Base-by-base conservation (phyloP, 1,140 invertebrate genomes). In the Hydropsyche tenuis region DNA sequence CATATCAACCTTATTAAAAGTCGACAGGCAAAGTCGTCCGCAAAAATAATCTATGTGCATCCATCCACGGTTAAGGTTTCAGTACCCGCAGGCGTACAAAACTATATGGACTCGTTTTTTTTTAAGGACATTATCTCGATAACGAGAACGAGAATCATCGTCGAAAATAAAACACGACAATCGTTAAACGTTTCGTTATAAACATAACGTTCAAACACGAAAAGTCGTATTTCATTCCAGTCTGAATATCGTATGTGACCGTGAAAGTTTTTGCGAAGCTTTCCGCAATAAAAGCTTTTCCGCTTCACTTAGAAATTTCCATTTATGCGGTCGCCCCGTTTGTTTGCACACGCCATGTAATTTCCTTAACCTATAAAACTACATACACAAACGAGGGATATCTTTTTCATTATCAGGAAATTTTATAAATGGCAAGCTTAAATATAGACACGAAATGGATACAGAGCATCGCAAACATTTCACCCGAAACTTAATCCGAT, bases 201-300 rank as follows among this genome's bases (percentile, higher is more conserved):
- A n/a, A n/a, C n/a, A n/a, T n/a, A n/a, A n/a, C n/a, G n/a, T n/a
- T n/a, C n/a, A n/a, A n/a, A n/a, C n/a, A n/a, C n/a, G n/a, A n/a
- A n/a, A n/a, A n/a, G n/a, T n/a, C n/a, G n/a, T n/a, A n/a, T n/a
- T n/a, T n/a, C n/a, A n/a, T n/a, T n/a, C n/a, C n/a, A n/a, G 30
- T 37, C 3, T 37, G 9, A 37, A 4, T 37, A 4, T 4, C 30
- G 30, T 37, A 37, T 37, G n/a, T n/a, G 48, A 53, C 48, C 48
- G 48, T 53, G 48, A 53, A 53, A 53, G 48, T 53, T 53, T 53
- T 53, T 20, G 16, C 30, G 30, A 37, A 53, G 48, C 46, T 48
- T 48, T 48, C 14, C 14, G 12, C 14, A 14, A 18, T 48, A 18
- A 18, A 53, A 53, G 48, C 48, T 53, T 53, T 53, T 53, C 48